Base-by-base conservation (phyloP, 2,113 vertebrate species). In the Aleadryas rufinucha region DNA sequence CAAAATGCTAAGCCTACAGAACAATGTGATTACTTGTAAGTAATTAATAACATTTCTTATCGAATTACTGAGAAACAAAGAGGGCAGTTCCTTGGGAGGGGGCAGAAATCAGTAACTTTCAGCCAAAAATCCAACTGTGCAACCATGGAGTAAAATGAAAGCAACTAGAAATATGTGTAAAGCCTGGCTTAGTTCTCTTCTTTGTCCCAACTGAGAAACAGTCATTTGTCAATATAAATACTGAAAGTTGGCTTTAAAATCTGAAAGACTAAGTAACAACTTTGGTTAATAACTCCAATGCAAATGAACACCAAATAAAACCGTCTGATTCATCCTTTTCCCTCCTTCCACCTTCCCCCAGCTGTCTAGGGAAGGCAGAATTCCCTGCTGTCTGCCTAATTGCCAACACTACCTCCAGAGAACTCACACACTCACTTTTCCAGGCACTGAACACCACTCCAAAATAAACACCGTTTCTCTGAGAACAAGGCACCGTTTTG, bases 41-140 rank as follows among this genome's bases (percentile, higher is more conserved):
- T 66, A 93, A 93, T 86, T 96, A 92, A 81, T 94, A 91, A 56
- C 53, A 44, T 44, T 86, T 78, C 83, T 90, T 87, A 83, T 75
- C 61, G 56, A 81, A 78, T 85, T 80, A 88, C 69, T 64, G 33
- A 50, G 37, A 66, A 83, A 61, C 61, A 61, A 84, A 72, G 17
- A 59, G 37, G 27, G 39, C 22, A 18, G 39, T 70, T 91, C 78
- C 49, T 71, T 39, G 20, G 23, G 8, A 5, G 13, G 30, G n/a
- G 30, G 9, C 8, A 30, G 50, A 42, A 91, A 82, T 15, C 35
- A 19, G 68, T 27, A 65, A 47, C 44, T 90, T 85, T 37, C 39
- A 92, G 45, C 24, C 66, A 77, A 49, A 94, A 93, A 53, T 17
- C 56, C 68, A 57, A 44, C 61, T 39, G 49, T 22, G 61, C 12